Evolutionary conservation across 2,797 vertebrate species (phyloP).

Genomic region (Sebastes alutus): DNA sequence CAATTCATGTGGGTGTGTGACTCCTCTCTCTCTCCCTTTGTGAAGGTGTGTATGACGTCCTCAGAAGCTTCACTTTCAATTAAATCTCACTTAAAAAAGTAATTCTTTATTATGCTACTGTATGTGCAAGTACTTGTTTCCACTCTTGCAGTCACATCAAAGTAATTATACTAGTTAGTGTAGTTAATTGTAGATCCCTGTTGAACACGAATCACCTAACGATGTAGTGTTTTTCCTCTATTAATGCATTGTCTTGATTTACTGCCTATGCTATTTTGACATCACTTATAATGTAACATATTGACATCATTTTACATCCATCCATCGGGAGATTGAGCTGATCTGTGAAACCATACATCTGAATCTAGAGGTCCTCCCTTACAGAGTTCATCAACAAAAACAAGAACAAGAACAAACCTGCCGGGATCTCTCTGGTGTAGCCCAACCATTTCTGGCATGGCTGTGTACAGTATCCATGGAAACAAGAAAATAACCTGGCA

Average conservation of each 20-base stretch:
- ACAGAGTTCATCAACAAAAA: slow-evolving; percentile 39
- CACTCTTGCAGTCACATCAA: background rate
- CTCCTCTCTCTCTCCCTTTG: background rate
- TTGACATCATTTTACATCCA: background rate
- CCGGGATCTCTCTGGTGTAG: background rate
- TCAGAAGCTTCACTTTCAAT: background rate
- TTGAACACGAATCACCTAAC: background rate
- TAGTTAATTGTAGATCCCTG: background rate
- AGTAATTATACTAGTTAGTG: background rate
- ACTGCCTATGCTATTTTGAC: background rate
- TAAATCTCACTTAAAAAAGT: background rate
- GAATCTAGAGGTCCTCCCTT: background rate
- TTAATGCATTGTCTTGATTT: background rate
- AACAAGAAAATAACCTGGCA: slow-evolving; percentile 45
- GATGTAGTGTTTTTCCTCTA: background rate
- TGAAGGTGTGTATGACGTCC: background rate
- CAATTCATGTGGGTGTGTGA: background rate
- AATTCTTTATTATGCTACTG: background rate
- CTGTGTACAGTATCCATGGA: slow-evolving; percentile 45
- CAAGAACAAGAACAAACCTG: background rate
- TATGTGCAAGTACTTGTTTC: background rate
- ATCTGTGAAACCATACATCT: background rate
- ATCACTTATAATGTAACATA: background rate
- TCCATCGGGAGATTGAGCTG: background rate
- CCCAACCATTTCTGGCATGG: background rate